Conservation (phyloP, 2,797 vertebrate genomes). For the Megaceryle alcyon region DNA sequence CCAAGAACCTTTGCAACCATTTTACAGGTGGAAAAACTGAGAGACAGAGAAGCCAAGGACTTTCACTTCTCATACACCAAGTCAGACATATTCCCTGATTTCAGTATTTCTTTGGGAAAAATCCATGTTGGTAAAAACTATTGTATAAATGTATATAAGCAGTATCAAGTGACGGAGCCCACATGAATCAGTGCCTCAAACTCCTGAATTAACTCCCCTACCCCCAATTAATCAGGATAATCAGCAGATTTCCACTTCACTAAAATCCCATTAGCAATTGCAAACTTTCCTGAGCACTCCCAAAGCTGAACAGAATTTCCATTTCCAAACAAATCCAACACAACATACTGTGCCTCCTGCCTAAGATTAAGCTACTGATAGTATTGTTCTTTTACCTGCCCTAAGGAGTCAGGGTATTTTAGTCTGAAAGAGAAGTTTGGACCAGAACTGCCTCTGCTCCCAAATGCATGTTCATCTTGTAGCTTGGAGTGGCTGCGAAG, state of each 20-base stretch:
- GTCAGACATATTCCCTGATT: not conserved
- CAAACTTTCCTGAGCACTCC: not conserved
- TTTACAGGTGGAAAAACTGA: not conserved
- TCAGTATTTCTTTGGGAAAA: not conserved
- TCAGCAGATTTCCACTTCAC: not conserved
- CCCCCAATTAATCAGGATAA: not conserved
- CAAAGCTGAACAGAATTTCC: not conserved
- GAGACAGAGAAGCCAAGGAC: not conserved
- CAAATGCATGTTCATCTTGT: not conserved
- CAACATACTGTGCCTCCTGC: not conserved
- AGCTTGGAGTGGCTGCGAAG: not conserved
- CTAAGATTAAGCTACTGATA: not conserved
- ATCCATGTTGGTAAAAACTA: not conserved
- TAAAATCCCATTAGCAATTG: not conserved
- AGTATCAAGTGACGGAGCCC: not conserved
- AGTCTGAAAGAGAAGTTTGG: not conserved
- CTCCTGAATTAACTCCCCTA: not conserved
- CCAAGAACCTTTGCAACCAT: not conserved
- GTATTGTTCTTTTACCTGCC: not conserved
- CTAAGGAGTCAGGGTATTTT: not conserved
- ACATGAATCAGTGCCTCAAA: fast-evolving
- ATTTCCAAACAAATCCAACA: not conserved
- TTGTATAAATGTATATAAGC: not conserved
- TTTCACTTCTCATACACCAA: not conserved
- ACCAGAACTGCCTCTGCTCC: not conserved